phyloP scores from a whole-genome alignment of 2,888 invertebrate genomes.

The Endotricha flammealis region DNA sequence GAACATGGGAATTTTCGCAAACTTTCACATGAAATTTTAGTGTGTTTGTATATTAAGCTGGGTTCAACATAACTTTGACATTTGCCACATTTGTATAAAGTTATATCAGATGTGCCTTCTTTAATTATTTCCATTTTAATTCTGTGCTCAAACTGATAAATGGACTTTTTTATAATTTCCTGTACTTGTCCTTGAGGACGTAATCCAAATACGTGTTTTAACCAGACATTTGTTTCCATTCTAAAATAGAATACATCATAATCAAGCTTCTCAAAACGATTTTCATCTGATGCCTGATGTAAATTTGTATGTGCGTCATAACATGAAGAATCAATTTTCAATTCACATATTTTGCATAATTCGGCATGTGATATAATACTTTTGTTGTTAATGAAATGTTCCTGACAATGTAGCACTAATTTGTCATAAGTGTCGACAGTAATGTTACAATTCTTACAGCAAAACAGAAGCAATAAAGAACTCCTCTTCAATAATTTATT shows the following conservation, averaged over 20 bases:
- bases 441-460: conserved; percentile 42
- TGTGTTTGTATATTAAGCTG: conserved; percentile 34
- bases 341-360: conserved; percentile 32
- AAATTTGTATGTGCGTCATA: conserved; percentile 29
- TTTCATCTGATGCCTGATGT: conserved; percentile 23
- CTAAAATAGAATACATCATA: conserved; percentile 50
- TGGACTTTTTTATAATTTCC: conserved; percentile 37
- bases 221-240: conserved; percentile 41
- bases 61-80: conserved; percentile 44
- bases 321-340: conserved; percentile 30
- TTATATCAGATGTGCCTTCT: conserved; percentile 33
- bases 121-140: conserved; percentile 48
- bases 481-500: conserved; percentile 3
- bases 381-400: conserved; percentile 33
- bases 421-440: conserved; percentile 45
- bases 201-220: conserved; percentile 42
- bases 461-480: conserved; percentile 26
- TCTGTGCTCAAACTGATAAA: conserved; percentile 49
- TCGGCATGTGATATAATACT: conserved; percentile 17
- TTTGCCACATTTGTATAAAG: conserved; percentile 48
- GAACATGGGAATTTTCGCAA: conserved; percentile 39
- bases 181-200: conserved; percentile 26
- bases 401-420: conserved; percentile 54
- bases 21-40: conserved; percentile 30
- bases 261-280: conserved; percentile 24